Evolutionary conservation across 2,113 vertebrate genomes (phyloP).

Genomic region (Trachemys scripta): DNA sequence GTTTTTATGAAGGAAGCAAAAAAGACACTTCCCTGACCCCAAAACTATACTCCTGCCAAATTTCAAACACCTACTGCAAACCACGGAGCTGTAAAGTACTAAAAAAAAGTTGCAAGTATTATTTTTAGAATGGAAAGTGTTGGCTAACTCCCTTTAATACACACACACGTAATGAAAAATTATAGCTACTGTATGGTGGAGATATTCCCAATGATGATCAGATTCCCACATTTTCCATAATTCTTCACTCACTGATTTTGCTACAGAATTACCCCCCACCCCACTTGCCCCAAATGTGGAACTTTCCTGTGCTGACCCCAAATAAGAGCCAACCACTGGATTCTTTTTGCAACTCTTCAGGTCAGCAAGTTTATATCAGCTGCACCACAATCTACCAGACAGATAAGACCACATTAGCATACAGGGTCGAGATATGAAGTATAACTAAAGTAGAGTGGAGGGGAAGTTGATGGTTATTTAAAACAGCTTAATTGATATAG

Average conservation of each 20-base stretch:
- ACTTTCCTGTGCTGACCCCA: background rate
- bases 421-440: slow-evolving; percentile 15
- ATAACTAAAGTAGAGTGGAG: background rate
- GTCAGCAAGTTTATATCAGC: background rate
- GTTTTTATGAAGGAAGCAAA: background rate
- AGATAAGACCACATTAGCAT: background rate
- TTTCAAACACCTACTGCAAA: background rate
- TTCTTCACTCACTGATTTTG: background rate
- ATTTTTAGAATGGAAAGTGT: background rate
- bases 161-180: background rate
- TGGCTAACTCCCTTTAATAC: background rate
- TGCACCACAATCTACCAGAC: background rate
- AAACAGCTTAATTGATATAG: slow-evolving; percentile 58
- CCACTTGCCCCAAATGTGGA: background rate
- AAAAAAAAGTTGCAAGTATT: background rate
- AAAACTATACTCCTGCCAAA: background rate
- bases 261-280: background rate
- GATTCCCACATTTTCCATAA: background rate
- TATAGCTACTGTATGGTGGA: background rate
- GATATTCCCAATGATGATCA: background rate
- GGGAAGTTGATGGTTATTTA: slow-evolving; percentile 53
- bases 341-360: slow-evolving; percentile 2
- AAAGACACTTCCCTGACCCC: background rate
- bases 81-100: background rate
- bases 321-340: background rate